phyloP scores from a whole-genome alignment of 2,888 invertebrate genomes.

The Thera britannica region DNA sequence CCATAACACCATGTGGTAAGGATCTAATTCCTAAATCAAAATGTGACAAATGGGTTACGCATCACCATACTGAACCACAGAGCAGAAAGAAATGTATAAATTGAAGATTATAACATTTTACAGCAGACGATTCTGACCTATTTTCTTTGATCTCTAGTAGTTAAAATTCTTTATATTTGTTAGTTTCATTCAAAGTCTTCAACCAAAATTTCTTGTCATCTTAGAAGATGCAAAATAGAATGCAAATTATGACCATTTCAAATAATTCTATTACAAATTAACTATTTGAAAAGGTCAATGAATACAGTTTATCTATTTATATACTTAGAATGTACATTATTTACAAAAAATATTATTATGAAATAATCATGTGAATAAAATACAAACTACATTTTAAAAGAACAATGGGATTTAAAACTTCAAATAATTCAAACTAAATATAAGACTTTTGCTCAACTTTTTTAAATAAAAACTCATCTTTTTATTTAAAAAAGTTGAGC shows the following conservation, averaged over 20 bases:
- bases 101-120: conserved; percentile 5
- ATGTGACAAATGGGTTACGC: neutral
- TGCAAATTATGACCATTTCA: too few species aligned
- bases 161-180: neutral
- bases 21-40: neutral
- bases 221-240: too few species aligned
- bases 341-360: too few species aligned
- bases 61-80: neutral
- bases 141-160: conserved; percentile 7
- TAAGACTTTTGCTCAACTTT: too few species aligned
- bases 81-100: neutral
- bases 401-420: too few species aligned
- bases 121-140: conserved; percentile 1
- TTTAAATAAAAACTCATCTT: neutral
- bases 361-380: too few species aligned
- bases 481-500: neutral
- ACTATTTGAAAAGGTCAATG: too few species aligned
- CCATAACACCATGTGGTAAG: neutral
- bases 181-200: neutral
- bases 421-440: too few species aligned
- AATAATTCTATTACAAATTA: too few species aligned
- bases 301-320: too few species aligned
- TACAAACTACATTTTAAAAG: too few species aligned
- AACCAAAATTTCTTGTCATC: neutral
- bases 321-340: too few species aligned